A percentile compares a stretch with the other conserved stretches of the same genome.
Evolutionary conservation across 2,113 vertebrate genomes (phyloP).

Genomic region (Ivindomyrus marchei): DNA sequence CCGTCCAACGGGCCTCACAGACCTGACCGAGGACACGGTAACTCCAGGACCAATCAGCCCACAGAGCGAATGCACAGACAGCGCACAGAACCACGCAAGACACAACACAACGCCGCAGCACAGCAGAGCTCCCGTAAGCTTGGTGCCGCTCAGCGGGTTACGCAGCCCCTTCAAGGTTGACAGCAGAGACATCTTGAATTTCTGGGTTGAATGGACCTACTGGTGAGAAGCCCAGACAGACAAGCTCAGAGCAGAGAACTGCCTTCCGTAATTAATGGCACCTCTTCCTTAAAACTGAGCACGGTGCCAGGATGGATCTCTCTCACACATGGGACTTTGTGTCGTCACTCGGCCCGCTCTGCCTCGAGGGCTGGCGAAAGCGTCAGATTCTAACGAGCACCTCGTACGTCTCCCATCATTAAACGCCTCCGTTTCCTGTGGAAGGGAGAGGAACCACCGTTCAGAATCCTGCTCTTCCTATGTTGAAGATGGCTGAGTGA

Average conservation of each 20-base stretch:
- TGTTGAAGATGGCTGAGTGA: neutral
- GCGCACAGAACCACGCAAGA: neutral
- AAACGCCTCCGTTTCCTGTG: slow-evolving; percentile 51
- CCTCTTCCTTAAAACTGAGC: neutral
- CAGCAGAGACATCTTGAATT: neutral
- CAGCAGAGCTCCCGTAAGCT: neutral
- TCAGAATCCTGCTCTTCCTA: slow-evolving; percentile 9
- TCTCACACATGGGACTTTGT: neutral
- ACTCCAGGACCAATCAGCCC: neutral
- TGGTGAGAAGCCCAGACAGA: neutral
- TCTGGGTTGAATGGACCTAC: neutral
- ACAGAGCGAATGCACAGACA: neutral
- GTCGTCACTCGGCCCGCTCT: neutral
- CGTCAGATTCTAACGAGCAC: slow-evolving; percentile 56
- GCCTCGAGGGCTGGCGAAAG: slow-evolving; percentile 38
- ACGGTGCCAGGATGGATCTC: neutral
- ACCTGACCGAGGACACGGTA: neutral
- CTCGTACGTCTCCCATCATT: slow-evolving; percentile 59
- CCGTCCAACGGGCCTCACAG: neutral
- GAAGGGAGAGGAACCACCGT: slow-evolving; percentile 25
- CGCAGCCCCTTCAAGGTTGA: neutral
- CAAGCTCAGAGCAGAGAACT: neutral
- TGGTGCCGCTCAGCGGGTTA: neutral
- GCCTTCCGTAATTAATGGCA: neutral
- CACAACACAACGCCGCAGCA: neutral